Conservation (phyloP, 2,888 invertebrate species). For the Gastrophysa polygoni region DNA sequence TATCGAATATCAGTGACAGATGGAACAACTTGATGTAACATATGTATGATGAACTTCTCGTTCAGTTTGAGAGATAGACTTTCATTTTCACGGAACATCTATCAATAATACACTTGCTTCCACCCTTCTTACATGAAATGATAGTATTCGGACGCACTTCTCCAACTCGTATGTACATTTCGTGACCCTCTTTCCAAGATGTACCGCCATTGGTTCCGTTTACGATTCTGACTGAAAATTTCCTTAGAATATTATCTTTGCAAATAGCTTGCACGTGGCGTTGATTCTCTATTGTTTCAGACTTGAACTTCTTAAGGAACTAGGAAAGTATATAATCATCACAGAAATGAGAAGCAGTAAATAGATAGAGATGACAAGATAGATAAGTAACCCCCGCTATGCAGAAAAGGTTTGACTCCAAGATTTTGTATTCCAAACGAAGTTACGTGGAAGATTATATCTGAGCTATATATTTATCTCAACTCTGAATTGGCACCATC, state of each 20-base stretch:
- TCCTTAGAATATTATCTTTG: neutral
- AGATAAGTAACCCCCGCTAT: neutral
- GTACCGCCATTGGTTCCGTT: too few species aligned
- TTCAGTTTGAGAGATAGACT: too few species aligned
- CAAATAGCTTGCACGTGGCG: constrained; percentile 13
- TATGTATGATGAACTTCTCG: too few species aligned
- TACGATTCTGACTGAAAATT: too few species aligned
- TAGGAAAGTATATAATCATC: constrained; percentile 21
- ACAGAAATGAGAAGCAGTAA: constrained; percentile 22
- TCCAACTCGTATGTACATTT: too few species aligned
- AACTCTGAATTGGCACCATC: neutral
- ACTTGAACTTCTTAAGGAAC: constrained; percentile 19
- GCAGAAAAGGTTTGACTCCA: constrained; percentile 23
- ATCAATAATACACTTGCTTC: too few species aligned
- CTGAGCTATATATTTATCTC: constrained; percentile 19
- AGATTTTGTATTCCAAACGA: constrained; percentile 23
- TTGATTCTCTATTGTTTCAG: constrained; percentile 19
- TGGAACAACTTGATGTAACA: too few species aligned
- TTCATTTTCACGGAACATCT: too few species aligned
- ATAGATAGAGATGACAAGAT: constrained; percentile 1
- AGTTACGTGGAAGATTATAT: constrained; percentile 19
- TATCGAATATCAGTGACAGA: too few species aligned
- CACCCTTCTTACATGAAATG: too few species aligned
- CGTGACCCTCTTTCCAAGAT: too few species aligned
- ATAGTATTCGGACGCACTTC: too few species aligned